phyloP scores from a whole-genome alignment of 2,888 invertebrate genomes.

The Entomobrya multifasciata region DNA sequence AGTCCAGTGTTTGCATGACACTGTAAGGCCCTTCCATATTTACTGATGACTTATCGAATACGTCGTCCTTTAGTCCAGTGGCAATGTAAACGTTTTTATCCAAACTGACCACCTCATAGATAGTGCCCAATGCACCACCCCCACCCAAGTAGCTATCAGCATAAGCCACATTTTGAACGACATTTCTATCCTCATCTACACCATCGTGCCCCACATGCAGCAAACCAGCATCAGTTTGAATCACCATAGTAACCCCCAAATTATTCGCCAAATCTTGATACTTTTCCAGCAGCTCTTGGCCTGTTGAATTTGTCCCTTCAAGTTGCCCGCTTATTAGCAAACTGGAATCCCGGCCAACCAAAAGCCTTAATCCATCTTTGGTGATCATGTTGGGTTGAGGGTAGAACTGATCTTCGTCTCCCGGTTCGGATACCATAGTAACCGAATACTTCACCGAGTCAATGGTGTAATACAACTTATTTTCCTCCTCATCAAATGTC shows the following conservation, averaged over 20 bases:
- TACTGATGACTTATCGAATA: not conserved
- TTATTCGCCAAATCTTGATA: not conserved
- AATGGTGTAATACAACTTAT: not conserved
- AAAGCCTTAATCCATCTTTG: not conserved
- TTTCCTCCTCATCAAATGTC: not conserved
- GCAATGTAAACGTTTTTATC: conserved; percentile 12
- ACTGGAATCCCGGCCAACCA: not conserved
- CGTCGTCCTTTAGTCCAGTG: not conserved
- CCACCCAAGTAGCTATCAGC: conserved; percentile 18
- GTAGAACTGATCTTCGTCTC: conserved; percentile 3
- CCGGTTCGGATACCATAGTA: not conserved
- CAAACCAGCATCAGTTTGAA: not conserved
- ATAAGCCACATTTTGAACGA: not conserved
- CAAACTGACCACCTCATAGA: conserved; percentile 20
- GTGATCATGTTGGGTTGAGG: conserved; percentile 19
- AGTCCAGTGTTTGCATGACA: not conserved
- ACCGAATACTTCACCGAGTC: not conserved
- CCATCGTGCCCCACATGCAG: not conserved
- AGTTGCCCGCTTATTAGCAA: not conserved
- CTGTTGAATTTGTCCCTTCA: too few species aligned
- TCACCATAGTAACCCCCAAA: not conserved
- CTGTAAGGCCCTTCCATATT: not conserved
- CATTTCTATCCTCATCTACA: not conserved
- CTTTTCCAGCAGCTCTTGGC: not conserved
- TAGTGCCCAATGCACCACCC: not conserved